These are phyloP conservation scores for Callimorpha dominula DNA, from an alignment of 2,888 invertebrate species.

Conservation along the genomic window DNA sequence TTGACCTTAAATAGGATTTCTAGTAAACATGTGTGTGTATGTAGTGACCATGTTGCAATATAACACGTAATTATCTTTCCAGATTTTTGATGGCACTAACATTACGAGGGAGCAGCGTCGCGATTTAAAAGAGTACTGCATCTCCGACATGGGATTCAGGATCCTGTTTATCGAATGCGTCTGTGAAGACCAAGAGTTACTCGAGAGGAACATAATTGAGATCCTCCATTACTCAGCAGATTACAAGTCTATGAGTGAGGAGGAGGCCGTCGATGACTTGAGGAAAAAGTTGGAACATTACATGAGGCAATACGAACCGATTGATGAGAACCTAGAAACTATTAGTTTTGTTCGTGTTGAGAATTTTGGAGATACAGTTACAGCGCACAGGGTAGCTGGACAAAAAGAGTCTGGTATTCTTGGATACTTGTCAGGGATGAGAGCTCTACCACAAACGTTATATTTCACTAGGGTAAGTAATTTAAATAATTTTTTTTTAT, in stretches of 20 bases:
- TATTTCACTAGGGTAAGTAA: slow-evolving; percentile 95
- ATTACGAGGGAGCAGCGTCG: slow-evolving; percentile 93
- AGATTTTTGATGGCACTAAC: slow-evolving; percentile 98
- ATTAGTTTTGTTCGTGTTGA: slow-evolving; percentile 83
- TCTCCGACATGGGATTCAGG: slow-evolving; percentile 91
- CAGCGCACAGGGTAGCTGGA: slow-evolving; percentile 90
- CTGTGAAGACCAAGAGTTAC: slow-evolving; percentile 90
- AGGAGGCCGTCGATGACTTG: slow-evolving; percentile 93
- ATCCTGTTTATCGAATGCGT: slow-evolving; percentile 97
- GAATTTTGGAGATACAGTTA: slow-evolving; percentile 89
- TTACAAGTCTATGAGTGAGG: slow-evolving; percentile 93
- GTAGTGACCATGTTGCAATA: slow-evolving; percentile 8
- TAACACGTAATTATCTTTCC: slow-evolving; percentile 52
- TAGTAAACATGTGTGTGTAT: too few species aligned
- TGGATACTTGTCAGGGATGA: slow-evolving; percentile 95
- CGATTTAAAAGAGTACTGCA: slow-evolving; percentile 91
- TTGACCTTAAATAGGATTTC: not conserved
- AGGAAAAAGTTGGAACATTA: slow-evolving; percentile 94
- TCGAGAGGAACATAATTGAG: slow-evolving; percentile 87
- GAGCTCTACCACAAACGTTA: slow-evolving; percentile 93
- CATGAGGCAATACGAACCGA: slow-evolving; percentile 92
- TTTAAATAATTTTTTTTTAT: not conserved
- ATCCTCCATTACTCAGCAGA: slow-evolving; percentile 95
- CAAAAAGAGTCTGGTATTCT: slow-evolving; percentile 94
- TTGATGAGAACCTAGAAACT: slow-evolving; percentile 88